Conservation (phyloP, 2,113 vertebrate genomes). For the Pterophyllum scalare region DNA sequence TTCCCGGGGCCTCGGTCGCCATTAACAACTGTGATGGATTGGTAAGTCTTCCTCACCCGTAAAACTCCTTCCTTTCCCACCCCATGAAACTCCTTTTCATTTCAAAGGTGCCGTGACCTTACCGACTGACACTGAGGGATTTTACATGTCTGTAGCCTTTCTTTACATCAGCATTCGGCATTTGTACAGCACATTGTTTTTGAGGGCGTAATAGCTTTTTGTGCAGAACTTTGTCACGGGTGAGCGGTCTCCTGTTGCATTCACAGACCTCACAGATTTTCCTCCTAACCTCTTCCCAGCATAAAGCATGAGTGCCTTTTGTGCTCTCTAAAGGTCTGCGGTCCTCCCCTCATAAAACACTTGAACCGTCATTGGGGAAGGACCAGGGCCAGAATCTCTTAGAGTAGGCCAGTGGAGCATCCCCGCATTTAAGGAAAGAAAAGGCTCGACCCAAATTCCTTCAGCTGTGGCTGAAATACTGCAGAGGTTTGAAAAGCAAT, state of each 20-base stretch:
- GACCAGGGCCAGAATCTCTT: constrained; percentile 30
- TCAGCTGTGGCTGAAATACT: not conserved
- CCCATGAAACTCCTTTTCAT: constrained; percentile 20
- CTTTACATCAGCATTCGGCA: constrained; percentile 45
- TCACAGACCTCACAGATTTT: constrained; percentile 15
- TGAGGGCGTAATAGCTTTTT: constrained; percentile 48
- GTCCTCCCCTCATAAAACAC: constrained; percentile 72
- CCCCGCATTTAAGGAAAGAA: constrained; percentile 9
- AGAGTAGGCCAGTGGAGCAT: not conserved
- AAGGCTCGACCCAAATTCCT: not conserved
- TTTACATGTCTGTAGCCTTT: constrained; percentile 39
- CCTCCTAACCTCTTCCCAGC: constrained; percentile 49
- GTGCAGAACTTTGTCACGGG: constrained; percentile 64
- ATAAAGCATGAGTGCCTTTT: constrained; percentile 66
- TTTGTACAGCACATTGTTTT: constrained; percentile 69
- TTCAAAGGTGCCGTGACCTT: constrained; percentile 61
- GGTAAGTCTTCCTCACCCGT: constrained; percentile 84
- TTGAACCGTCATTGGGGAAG: constrained; percentile 42
- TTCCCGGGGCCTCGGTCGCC: constrained; percentile 92
- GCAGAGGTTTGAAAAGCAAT: not conserved
- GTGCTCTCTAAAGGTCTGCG: constrained; percentile 53
- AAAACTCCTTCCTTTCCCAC: not conserved
- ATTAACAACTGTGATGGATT: constrained; percentile 98
- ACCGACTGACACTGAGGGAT: constrained; percentile 34
- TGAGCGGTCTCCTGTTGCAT: constrained; percentile 58